These are phyloP conservation scores for Heteractis magnifica DNA, from an alignment of 92 coral and sea anemone species.

Conservation along the genomic window DNA sequence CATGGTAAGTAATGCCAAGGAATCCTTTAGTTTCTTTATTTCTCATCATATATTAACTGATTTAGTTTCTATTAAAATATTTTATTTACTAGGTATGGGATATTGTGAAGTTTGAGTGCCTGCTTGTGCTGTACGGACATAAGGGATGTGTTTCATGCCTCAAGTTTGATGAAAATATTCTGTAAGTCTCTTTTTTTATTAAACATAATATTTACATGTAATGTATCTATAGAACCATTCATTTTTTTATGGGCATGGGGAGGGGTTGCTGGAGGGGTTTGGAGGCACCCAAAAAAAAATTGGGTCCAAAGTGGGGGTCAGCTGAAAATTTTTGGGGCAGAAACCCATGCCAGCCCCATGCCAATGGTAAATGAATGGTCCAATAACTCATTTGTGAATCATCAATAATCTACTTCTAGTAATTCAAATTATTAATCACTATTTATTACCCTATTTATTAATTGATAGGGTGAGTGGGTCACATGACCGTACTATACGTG, in stretches of 20 bases:
- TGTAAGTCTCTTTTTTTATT: conserved; percentile 28
- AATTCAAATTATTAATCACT: neutral
- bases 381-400: too few species aligned
- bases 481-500: conserved; percentile 85
- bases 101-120: conserved; percentile 78
- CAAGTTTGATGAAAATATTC: conserved; percentile 47
- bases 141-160: conserved; percentile 90
- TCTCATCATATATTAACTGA: neutral
- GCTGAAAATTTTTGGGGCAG: too few species aligned
- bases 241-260: too few species aligned
- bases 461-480: conserved; percentile 84
- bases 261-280: too few species aligned
- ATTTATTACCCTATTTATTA: too few species aligned
- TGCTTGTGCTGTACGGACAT: conserved; percentile 82
- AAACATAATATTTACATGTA: too few species aligned
- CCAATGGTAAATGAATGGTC: too few species aligned
- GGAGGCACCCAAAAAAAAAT: too few species aligned
- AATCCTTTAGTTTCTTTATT: conserved; percentile 36
- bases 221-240: too few species aligned
- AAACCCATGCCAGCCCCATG: too few species aligned
- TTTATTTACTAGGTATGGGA: conserved; percentile 79
- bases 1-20: conserved; percentile 56
- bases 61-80: neutral
- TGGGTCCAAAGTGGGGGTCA: too few species aligned
- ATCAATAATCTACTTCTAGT: too few species aligned